phyloP scores from a whole-genome alignment of 2,797 vertebrate species.

The Urocyon cinereoargenteus region DNA sequence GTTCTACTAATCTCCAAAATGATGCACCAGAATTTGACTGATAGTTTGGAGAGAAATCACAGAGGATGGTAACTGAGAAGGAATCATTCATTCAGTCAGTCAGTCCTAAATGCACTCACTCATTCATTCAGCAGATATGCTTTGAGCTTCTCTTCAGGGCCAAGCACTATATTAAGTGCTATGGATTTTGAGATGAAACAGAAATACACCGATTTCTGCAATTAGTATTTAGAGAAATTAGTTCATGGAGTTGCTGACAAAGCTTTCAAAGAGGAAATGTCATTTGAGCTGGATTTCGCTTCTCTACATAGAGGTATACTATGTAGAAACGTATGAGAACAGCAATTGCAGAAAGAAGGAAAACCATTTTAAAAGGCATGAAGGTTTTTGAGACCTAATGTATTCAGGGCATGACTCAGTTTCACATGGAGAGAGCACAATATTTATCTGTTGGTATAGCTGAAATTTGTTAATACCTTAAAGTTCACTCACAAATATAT shows the following conservation, averaged over 20 bases:
- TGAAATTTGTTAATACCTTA: slow-evolving; percentile 20
- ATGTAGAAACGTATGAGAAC: not conserved
- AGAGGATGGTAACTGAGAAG: slow-evolving; percentile 10
- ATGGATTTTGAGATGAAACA: slow-evolving; percentile 42
- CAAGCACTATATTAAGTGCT: slow-evolving; percentile 37
- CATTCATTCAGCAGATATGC: not conserved
- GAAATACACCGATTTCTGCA: slow-evolving; percentile 1
- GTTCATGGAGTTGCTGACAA: slow-evolving; percentile 48
- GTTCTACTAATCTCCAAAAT: not conserved
- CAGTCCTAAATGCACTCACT: not conserved
- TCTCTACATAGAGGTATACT: not conserved
- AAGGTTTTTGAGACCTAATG: not conserved
- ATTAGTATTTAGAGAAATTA: slow-evolving; percentile 37
- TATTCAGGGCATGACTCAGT: not conserved
- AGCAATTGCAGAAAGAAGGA: not conserved
- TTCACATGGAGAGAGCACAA: not conserved
- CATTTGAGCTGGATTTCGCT: not conserved
- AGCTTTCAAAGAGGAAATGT: slow-evolving; percentile 40
- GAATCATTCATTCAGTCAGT: slow-evolving; percentile 20
- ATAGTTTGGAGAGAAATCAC: slow-evolving; percentile 1
- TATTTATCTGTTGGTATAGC: not conserved
- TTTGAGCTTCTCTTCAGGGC: not conserved
- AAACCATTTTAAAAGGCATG: not conserved
- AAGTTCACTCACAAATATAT: slow-evolving; percentile 34
- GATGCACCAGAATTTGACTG: not conserved